Conservation (phyloP, 1,140 invertebrate genomes). For the Chelonus insularis region DNA sequence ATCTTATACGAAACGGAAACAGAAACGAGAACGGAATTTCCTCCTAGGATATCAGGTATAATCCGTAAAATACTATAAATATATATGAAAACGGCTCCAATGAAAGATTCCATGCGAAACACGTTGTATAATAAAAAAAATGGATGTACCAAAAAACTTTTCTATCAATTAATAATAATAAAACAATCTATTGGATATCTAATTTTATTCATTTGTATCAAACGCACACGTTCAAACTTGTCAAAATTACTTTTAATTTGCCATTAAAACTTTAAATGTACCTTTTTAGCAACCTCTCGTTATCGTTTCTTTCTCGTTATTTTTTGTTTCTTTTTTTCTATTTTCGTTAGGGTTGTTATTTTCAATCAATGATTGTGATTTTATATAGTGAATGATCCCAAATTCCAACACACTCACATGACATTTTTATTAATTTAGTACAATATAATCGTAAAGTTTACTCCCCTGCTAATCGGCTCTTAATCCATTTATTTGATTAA, state of each 20-base stretch:
- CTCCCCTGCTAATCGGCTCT: too few relatives aligned
- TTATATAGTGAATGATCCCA: neutral
- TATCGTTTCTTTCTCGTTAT: slow-evolving; percentile 23
- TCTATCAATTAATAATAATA: slow-evolving; percentile 26
- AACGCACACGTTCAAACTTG: slow-evolving; percentile 34
- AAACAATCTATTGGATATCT: too few relatives aligned
- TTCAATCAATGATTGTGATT: neutral
- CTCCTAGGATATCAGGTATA: slow-evolving; percentile 26
- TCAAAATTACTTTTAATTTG: too few relatives aligned
- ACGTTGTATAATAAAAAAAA: slow-evolving; percentile 38
- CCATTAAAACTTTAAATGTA: too few relatives aligned
- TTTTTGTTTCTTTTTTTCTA: slow-evolving; percentile 3
- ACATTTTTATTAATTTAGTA: slow-evolving; percentile 2
- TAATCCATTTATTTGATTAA: too few relatives aligned
- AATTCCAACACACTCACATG: slow-evolving; percentile 25
- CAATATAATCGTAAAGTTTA: too few relatives aligned
- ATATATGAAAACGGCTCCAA: slow-evolving; percentile 33
- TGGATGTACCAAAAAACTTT: slow-evolving; percentile 37
- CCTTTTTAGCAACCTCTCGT: neutral
- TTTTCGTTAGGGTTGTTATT: too few relatives aligned
- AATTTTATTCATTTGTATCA: slow-evolving; percentile 38
- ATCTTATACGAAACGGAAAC: slow-evolving; percentile 45
- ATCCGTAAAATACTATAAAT: slow-evolving; percentile 24
- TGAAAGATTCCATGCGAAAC: slow-evolving; percentile 50
- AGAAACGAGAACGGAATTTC: slow-evolving; percentile 55